These are phyloP conservation scores for Steatornis caripensis DNA, from an alignment of 2,113 vertebrate genomes.

Conservation along the genomic window DNA sequence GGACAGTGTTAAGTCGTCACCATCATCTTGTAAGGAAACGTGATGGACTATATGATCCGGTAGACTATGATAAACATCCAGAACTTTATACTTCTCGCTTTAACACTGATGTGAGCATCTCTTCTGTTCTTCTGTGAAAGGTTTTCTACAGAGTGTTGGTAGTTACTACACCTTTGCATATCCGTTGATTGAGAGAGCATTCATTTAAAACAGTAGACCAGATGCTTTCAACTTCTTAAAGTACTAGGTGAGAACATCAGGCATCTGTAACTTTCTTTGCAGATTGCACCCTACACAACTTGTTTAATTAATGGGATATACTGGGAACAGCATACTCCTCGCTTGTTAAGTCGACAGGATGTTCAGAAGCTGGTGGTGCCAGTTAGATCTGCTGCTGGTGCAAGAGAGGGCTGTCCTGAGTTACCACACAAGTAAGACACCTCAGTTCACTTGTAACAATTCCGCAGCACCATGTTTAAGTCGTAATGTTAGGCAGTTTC, in stretches of 20 bases:
- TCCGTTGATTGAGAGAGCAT: not conserved
- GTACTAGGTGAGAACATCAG: not conserved
- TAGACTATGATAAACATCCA: slow-evolving; percentile 90
- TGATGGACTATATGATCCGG: slow-evolving; percentile 87
- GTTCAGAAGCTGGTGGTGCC: slow-evolving; percentile 83
- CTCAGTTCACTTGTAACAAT: not conserved
- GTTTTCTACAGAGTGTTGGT: not conserved
- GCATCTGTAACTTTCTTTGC: slow-evolving; percentile 37
- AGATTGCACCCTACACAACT: slow-evolving; percentile 94
- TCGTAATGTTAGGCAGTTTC: not conserved
- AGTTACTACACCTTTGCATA: not conserved
- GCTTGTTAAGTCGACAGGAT: slow-evolving; percentile 85
- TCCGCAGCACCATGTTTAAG: not conserved
- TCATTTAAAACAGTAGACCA: not conserved
- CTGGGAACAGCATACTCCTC: slow-evolving; percentile 91
- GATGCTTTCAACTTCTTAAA: not conserved
- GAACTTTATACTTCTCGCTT: slow-evolving; percentile 92
- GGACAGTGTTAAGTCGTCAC: slow-evolving; percentile 93
- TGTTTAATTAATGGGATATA: slow-evolving; percentile 98
- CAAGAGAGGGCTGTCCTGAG: slow-evolving; percentile 78
- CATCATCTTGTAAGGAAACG: slow-evolving; percentile 93
- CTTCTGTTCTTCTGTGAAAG: not conserved
- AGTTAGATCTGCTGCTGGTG: slow-evolving; percentile 28
- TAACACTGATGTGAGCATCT: slow-evolving; percentile 84
- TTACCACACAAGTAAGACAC: slow-evolving; percentile 88